Evolutionary conservation across 2,113 vertebrate species (phyloP).

Genomic region (Hippoglossus stenolepis): DNA sequence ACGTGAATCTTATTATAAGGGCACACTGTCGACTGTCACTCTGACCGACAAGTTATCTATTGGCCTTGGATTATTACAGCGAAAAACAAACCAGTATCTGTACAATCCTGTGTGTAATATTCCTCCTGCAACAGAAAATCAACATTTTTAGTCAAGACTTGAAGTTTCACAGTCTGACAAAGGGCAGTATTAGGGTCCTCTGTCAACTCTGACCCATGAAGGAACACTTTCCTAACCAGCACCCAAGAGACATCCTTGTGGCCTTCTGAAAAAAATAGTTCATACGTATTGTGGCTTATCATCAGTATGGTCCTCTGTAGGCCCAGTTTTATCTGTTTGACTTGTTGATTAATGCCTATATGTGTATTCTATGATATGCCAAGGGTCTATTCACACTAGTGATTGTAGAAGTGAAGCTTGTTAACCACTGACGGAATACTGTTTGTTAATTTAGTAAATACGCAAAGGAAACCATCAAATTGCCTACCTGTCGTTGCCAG

Average conservation of each 20-base stretch:
- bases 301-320: conserved; percentile 34
- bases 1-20: conserved; percentile 27
- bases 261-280: conserved; percentile 60
- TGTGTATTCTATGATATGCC: conserved; percentile 70
- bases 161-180: conserved; percentile 14
- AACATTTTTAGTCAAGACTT: conserved; percentile 22
- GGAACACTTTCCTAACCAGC: conserved; percentile 60
- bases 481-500: conserved; percentile 66
- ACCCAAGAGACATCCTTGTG: conserved; percentile 62
- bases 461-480: conserved; percentile 33
- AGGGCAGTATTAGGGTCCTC: conserved; percentile 34
- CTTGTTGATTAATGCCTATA: conserved; percentile 61
- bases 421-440: conserved; percentile 55
- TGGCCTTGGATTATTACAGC: conserved; percentile 39
- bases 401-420: conserved; percentile 71
- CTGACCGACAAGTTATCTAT: conserved; percentile 21
- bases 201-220: conserved; percentile 23
- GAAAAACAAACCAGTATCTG: conserved; percentile 16
- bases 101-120: conserved; percentile 21
- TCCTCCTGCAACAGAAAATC: conserved; percentile 15
- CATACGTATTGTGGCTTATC: conserved; percentile 56
- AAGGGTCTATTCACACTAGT: conserved; percentile 68
- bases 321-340: conserved; percentile 46
- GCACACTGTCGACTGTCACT: conserved; percentile 27
- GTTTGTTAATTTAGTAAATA: conserved; percentile 44